Conservation (phyloP, 2,888 invertebrate species). For the Ophioninae sp. region DNA sequence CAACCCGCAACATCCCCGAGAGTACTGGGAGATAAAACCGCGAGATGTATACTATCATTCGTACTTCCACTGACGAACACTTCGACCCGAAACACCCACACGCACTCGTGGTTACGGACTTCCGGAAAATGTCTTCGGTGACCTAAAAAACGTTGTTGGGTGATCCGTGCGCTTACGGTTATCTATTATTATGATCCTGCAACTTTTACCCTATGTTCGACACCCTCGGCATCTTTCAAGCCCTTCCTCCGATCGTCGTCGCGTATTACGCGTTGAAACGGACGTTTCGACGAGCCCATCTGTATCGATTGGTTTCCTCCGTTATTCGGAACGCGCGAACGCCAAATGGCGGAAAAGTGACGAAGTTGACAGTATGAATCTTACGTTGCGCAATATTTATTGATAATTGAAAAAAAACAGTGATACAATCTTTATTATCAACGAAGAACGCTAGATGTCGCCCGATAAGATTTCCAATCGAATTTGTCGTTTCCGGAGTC, state of each 20-base stretch:
- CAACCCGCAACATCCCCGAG: constrained; percentile 79
- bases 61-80: constrained; percentile 30
- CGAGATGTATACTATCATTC: constrained; percentile 56
- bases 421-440: not conserved
- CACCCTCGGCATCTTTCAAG: not conserved
- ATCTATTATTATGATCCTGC: constrained; percentile 11
- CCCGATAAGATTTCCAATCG: not conserved
- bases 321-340: not conserved
- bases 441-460: not conserved
- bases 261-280: not conserved
- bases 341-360: not conserved
- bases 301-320: not conserved
- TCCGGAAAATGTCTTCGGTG: constrained; percentile 8
- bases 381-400: too few species aligned
- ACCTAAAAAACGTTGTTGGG: constrained; percentile 9
- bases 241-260: not conserved
- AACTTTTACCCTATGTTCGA: not conserved
- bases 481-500: not conserved
- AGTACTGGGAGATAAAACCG: constrained; percentile 78
- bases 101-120: not conserved
- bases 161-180: not conserved
- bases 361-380: too few species aligned
- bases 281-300: not conserved
- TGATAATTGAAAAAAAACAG: not conserved
- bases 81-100: constrained; percentile 3